Evolutionary conservation across 2,797 vertebrate species (phyloP).

Genomic region (Anas flavirostris): DNA sequence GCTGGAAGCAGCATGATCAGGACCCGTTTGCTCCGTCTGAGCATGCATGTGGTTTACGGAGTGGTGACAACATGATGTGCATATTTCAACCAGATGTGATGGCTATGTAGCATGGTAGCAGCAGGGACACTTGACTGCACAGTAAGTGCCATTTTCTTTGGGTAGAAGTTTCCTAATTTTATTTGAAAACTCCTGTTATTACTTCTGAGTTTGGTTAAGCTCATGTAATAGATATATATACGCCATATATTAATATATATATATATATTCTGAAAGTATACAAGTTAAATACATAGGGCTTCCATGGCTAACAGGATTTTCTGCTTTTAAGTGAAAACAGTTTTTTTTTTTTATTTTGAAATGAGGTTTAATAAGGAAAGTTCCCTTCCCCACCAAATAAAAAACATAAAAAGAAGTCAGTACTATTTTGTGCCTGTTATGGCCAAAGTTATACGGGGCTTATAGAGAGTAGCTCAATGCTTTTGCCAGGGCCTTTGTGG

Average conservation of each 20-base stretch:
- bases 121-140: not conserved
- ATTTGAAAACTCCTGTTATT: conserved; percentile 9
- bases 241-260: not conserved
- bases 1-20: not conserved
- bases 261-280: not conserved
- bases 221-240: not conserved
- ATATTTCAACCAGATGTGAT: conserved; percentile 55
- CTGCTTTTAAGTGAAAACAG: not conserved
- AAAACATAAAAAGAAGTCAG: not conserved
- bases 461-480: not conserved
- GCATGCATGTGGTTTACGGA: conserved; percentile 26
- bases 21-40: not conserved
- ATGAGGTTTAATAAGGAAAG: not conserved
- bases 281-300: not conserved
- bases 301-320: not conserved
- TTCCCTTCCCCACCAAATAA: not conserved
- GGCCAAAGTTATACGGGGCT: not conserved
- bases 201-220: conserved; percentile 10
- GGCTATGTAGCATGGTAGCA: conserved; percentile 6
- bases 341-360: not conserved
- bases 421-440: not conserved
- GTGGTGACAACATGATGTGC: not conserved
- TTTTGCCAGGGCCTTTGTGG: not conserved
- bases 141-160: conserved; percentile 6
- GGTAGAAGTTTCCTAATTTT: conserved; percentile 1